Conservation (phyloP, 37 sponge, comb jelly and placozoan species). For the Haliclona indistincta region DNA sequence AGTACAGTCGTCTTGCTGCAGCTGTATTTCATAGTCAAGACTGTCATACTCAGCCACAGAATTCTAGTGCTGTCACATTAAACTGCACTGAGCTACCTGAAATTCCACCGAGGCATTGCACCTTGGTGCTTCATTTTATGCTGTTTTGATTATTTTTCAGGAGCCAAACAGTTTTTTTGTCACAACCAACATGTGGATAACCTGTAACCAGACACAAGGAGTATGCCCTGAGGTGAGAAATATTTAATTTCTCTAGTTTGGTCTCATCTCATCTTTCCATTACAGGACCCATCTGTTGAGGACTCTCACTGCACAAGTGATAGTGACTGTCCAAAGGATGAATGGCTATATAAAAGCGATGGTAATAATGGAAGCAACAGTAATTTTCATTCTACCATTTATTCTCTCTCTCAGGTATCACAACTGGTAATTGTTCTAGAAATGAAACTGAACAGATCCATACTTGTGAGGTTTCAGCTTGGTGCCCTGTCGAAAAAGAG, state of each 20-base stretch:
- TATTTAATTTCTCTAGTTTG: no score
- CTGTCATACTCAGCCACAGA: no score
- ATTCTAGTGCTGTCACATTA: no score
- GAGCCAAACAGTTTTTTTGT: slow-evolving; percentile 69
- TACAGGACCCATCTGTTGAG: slow-evolving; percentile 8
- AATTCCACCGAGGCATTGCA: no score
- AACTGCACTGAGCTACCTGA: no score
- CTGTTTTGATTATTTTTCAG: no score
- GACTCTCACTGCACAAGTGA: slow-evolving; percentile 6
- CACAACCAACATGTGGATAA: slow-evolving; percentile 66
- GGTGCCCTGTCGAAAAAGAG: slow-evolving; percentile 68
- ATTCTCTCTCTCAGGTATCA: slow-evolving; percentile 15
- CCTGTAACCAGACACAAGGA: slow-evolving; percentile 51
- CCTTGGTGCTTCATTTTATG: no score
- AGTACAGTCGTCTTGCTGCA: no score
- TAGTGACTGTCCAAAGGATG: neutral
- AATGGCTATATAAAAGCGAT: neutral
- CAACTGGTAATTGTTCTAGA: slow-evolving; percentile 53
- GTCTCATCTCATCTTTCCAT: neutral
- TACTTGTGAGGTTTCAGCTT: slow-evolving; percentile 56
- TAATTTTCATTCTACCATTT: neutral
- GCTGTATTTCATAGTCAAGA: no score
- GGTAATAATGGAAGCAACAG: neutral
- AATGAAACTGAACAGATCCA: slow-evolving; percentile 3
- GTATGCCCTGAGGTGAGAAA: slow-evolving; percentile 66